A percentile compares a stretch with the other conserved stretches of the same genome.
phyloP scores from a whole-genome alignment of 2,888 invertebrate species.

The Rhaphigaster nebulosa region DNA sequence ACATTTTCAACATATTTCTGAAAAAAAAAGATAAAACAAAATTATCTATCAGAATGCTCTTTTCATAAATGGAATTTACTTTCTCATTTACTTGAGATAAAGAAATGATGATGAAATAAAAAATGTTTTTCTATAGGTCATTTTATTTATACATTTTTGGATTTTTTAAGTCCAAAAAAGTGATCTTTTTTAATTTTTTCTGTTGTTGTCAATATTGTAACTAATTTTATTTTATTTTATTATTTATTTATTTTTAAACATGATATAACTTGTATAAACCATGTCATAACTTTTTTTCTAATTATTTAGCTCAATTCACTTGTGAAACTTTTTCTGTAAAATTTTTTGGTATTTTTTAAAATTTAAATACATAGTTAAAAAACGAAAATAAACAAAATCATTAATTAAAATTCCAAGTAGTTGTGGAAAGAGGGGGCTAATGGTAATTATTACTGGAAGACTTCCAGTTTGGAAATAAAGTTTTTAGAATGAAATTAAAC shows the following conservation, averaged over 20 bases:
- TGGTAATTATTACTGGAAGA: too few relatives aligned
- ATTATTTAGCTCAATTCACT: too few relatives aligned
- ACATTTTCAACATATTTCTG: conserved; percentile 98
- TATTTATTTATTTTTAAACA: not conserved
- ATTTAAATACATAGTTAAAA: too few relatives aligned
- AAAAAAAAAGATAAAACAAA: conserved; percentile 68
- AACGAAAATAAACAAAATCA: too few relatives aligned
- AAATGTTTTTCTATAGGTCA: not conserved
- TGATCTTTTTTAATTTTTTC: not conserved
- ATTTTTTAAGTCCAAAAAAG: too few relatives aligned
- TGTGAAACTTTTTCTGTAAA: too few relatives aligned
- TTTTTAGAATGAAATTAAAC: too few relatives aligned
- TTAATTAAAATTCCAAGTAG: too few relatives aligned
- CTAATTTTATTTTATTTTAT: not conserved
- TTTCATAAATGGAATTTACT: not conserved
- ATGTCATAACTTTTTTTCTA: not conserved
- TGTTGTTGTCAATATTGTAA: not conserved
- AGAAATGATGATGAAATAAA: too few relatives aligned
- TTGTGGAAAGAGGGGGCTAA: too few relatives aligned
- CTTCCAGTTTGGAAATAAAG: too few relatives aligned
- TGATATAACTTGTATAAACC: not conserved
- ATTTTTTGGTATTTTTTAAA: too few relatives aligned
- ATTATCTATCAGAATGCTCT: not conserved
- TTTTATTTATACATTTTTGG: not conserved
- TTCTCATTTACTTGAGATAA: not conserved